These are phyloP conservation scores for Apomyelois bistriatella DNA, from an alignment of 2,888 invertebrate species.

Conservation along the genomic window DNA sequence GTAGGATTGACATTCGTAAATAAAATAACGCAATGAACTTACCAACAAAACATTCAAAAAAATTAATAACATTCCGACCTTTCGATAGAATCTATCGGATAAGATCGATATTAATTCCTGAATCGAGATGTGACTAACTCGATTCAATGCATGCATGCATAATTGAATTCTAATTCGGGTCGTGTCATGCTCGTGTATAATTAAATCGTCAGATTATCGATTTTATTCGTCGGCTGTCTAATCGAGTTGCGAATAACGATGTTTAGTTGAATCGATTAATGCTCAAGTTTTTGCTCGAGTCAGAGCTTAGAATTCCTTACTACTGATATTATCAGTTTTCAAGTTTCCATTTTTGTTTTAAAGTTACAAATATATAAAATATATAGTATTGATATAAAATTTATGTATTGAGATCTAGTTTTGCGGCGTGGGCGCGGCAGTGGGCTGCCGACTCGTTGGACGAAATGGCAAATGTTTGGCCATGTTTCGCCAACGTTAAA, in stretches of 20 bases:
- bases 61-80: neutral
- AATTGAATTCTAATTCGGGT: constrained; percentile 12
- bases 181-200: constrained; percentile 13
- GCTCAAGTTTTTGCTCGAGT: constrained; percentile 3
- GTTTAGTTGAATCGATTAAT: constrained; percentile 8
- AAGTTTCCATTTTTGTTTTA: neutral
- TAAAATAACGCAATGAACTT: neutral
- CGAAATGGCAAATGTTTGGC: constrained; percentile 7
- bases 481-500: constrained; percentile 11
- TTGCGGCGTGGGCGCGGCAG: constrained; percentile 55
- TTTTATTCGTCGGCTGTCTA: constrained; percentile 12
- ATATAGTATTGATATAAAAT: too few relatives aligned
- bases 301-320: neutral
- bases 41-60: neutral
- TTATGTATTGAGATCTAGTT: constrained; percentile 67
- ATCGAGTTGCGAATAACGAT: constrained; percentile 12
- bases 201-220: constrained; percentile 14
- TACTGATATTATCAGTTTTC: neutral
- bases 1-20: too few relatives aligned
- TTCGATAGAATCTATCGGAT: neutral
- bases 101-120: constrained; percentile 4
- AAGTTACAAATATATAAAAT: too few relatives aligned
- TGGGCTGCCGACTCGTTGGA: constrained; percentile 31
- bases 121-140: constrained; percentile 2
- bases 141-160: constrained; percentile 11